Base-by-base conservation (phyloP, 2,888 invertebrate genomes). In the Campoplex capitator region DNA sequence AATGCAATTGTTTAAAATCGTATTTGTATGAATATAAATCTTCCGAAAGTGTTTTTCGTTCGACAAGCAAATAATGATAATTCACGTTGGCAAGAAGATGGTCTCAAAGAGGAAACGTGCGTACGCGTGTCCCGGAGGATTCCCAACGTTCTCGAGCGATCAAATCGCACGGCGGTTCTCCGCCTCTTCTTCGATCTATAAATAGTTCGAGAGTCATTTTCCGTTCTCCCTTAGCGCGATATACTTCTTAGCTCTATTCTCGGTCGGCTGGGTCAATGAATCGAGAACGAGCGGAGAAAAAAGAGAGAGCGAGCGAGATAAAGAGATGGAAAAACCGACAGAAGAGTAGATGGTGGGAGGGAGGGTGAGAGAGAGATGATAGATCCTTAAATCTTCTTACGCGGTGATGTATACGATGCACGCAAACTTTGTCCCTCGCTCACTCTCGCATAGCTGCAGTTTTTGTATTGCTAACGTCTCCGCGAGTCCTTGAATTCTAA, bases 261-360 rank as follows among this genome's bases (percentile, higher is more conserved):
- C 85, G 91, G 95, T 86, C 80, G 91, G 95, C 95, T 95, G 95
- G 95, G 90, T 95, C 95, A 94, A 95, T 90, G 92, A 92, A 91
- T 91, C 89, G 89, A 83, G 88, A 90, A 91, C 82, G 85, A 75
- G 84, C 76, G n/a, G 71, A 67, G 74, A 78, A 62, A 42, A 58
- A 45, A 74, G 78, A 67, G 48, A 58, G 68, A 28, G 54, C 0
- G 73, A 56, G 75, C 42, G 62, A 71, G 70, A 58, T 51, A 65
- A 65, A 38, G 54, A 42, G 73, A 54, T n/a, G 62, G 62, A 32
- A 62, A 32, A 32, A 62, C 62, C 62, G 62, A 51, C 51, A 9
- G 51, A 71, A 35, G 42, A 38, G 28, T 71, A 51, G 23, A 35
- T 42, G 35, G 65, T 13, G 54, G 4, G 62, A 56, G 67, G 32